Evolutionary conservation across 1,140 invertebrate genomes (phyloP).

Genomic region (Maconellicoccus hirsutus): DNA sequence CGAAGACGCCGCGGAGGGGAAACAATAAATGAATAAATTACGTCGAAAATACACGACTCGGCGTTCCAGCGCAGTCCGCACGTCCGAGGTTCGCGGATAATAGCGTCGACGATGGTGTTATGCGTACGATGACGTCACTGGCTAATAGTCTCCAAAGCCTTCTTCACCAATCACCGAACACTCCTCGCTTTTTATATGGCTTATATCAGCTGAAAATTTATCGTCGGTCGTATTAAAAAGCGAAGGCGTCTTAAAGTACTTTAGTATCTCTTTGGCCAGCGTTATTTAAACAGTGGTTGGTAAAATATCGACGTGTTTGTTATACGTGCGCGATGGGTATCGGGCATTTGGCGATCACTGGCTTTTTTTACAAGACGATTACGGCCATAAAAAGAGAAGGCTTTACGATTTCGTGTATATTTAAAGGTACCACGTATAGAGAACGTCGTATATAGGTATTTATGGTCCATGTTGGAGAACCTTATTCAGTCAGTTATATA

Average conservation of each 20-base stretch:
- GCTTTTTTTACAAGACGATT: not conserved
- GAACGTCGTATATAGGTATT: not conserved
- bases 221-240: not conserved
- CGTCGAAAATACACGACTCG: not conserved
- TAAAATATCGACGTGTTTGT: not conserved
- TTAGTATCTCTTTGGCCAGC: not conserved
- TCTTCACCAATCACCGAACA: constrained; percentile 1
- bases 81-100: no score
- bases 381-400: constrained; percentile 2
- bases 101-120: no score
- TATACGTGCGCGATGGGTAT: not conserved
- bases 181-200: constrained; percentile 1
- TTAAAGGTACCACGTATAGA: not conserved
- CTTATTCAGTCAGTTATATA: no score
- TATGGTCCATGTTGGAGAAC: not conserved
- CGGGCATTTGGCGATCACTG: not conserved
- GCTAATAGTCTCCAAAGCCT: no score
- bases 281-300: not conserved
- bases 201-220: constrained; percentile 6
- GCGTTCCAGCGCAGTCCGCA: not conserved
- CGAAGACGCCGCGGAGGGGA: not conserved
- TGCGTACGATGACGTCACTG: no score
- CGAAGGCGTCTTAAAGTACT: not conserved
- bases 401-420: not conserved
- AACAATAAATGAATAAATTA: not conserved